Percentiles rank a stretch among this genome's conserved stretches.
Conservation (phyloP, 1,140 invertebrate genomes). For the Subanguina moxae region DNA sequence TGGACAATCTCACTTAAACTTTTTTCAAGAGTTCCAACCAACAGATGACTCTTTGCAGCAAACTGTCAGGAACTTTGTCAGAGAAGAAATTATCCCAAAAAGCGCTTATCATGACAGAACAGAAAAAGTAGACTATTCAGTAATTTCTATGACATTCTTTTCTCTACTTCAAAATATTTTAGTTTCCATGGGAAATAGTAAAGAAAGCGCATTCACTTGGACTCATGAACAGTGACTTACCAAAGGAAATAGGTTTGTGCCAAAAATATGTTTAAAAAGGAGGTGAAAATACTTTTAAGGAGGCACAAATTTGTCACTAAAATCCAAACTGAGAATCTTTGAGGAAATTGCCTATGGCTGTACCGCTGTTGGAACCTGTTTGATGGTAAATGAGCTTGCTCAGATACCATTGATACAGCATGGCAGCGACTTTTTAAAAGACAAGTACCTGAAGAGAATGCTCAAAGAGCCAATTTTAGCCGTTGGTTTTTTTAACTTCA, state of each 20-base stretch:
- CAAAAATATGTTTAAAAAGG: too few relatives aligned
- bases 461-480: conserved; percentile 19
- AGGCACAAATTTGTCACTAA: conserved; percentile 10
- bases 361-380: conserved; percentile 9
- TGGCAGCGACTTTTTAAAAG: conserved; percentile 15
- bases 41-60: conserved; percentile 2
- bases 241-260: conserved; percentile 63
- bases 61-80: conserved; percentile 12
- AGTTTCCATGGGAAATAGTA: conserved; percentile 84
- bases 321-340: conserved; percentile 9
- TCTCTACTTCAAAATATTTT: not conserved
- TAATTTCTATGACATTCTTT: not conserved
- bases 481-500: conserved; percentile 3
- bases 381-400: conserved; percentile 22
- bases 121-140: not conserved
- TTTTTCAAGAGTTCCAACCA: not conserved
- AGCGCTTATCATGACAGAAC: conserved; percentile 5
- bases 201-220: conserved; percentile 88
- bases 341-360: conserved; percentile 19
- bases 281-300: not conserved
- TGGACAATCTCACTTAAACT: too few relatives aligned
- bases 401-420: conserved; percentile 8
- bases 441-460: conserved; percentile 16
- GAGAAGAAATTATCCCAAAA: conserved; percentile 12
- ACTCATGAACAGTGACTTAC: conserved; percentile 80